A percentile compares a stretch with the other conserved stretches of the same genome.
Evolutionary conservation across 1,140 invertebrate genomes (phyloP).

Genomic region (Lepidurus couesii): DNA sequence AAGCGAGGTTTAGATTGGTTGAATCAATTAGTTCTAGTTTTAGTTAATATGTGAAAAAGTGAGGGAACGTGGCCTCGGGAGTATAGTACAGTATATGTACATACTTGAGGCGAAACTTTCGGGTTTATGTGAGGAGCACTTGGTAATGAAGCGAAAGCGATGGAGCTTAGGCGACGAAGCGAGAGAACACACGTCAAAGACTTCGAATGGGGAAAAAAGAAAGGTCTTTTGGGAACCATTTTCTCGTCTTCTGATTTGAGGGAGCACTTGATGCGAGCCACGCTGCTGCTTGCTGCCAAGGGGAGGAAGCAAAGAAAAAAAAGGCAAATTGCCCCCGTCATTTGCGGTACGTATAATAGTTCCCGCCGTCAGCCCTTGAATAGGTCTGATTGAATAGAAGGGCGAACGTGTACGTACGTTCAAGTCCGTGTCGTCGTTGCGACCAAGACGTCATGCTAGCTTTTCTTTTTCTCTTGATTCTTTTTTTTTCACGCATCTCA

Average conservation of each 20-base stretch:
- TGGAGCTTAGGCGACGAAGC: slow-evolving; percentile 11
- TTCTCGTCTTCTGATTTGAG: slow-evolving; percentile 1
- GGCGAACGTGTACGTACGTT: not conserved
- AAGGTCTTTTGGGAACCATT: not conserved
- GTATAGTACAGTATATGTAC: too few relatives aligned
- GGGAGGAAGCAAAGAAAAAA: not conserved
- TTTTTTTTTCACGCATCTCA: not conserved
- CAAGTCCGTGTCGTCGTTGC: not conserved
- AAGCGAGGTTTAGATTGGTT: too few relatives aligned
- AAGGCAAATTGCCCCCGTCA: slow-evolving; percentile 13
- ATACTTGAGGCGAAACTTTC: too few relatives aligned
- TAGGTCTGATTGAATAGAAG: slow-evolving; percentile 7
- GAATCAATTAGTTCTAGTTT: too few relatives aligned
- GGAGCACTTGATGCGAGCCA: slow-evolving; percentile 9
- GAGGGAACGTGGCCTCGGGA: too few relatives aligned
- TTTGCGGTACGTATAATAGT: slow-evolving; percentile 14
- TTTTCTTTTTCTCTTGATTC: not conserved
- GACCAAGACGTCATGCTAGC: slow-evolving; percentile 3
- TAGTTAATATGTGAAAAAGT: too few relatives aligned
- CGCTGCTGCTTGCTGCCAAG: not conserved
- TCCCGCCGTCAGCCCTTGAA: slow-evolving; percentile 11
- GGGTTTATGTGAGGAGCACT: not conserved
- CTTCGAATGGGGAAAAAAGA: not conserved
- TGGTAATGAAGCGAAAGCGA: not conserved
- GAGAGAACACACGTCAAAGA: not conserved